These are phyloP conservation scores for Stegostoma tigrinum DNA, from an alignment of 2,113 vertebrate species.

Conservation along the genomic window DNA sequence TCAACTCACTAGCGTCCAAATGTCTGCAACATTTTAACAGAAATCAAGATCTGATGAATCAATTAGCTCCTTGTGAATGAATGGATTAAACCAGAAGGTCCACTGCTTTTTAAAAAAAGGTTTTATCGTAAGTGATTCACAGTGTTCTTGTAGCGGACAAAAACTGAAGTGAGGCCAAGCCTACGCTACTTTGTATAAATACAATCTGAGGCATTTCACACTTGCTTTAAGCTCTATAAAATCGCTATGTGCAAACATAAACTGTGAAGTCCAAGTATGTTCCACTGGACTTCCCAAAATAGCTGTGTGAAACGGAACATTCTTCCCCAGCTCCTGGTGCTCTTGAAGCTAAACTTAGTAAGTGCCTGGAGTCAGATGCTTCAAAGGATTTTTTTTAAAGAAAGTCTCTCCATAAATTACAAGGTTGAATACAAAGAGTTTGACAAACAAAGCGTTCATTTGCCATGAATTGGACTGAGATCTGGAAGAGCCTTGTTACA, in stretches of 20 bases:
- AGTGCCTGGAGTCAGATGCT: neutral
- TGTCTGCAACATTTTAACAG: neutral
- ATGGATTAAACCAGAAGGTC: neutral
- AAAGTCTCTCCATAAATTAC: neutral
- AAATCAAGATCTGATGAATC: neutral
- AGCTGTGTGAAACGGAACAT: neutral
- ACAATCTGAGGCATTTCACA: neutral
- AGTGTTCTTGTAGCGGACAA: neutral
- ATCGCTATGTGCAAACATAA: neutral
- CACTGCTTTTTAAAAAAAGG: neutral
- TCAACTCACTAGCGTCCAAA: neutral
- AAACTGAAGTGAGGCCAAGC: neutral
- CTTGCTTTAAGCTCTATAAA: neutral
- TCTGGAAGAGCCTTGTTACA: neutral
- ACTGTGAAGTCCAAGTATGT: neutral
- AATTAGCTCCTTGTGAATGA: neutral
- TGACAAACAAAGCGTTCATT: neutral
- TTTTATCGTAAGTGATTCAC: neutral
- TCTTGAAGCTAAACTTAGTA: neutral
- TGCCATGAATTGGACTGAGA: neutral
- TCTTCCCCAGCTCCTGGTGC: neutral
- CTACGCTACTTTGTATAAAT: neutral
- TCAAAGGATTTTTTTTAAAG: neutral
- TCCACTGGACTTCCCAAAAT: neutral
- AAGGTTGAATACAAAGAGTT: neutral